Evolutionary conservation across 2,113 vertebrate genomes (phyloP).

Genomic region (Ailurus styani): DNA sequence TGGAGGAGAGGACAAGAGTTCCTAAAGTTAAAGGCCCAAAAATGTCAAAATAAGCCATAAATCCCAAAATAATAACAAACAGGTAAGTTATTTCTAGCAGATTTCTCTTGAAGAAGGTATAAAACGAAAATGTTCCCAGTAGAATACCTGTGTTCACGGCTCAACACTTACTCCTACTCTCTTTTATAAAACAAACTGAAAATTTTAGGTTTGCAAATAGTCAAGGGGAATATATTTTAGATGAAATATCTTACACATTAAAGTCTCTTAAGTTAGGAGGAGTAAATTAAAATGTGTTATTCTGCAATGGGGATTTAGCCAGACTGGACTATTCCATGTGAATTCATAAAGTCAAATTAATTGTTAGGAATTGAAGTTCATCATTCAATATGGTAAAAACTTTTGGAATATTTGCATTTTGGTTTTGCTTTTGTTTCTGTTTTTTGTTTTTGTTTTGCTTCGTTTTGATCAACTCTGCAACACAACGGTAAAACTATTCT

Average conservation of each 20-base stretch:
- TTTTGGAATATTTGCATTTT: neutral
- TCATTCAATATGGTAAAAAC: neutral
- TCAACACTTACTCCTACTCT: neutral
- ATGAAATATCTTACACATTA: neutral
- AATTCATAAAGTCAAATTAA: neutral
- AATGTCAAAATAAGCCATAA: neutral
- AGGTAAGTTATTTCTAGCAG: neutral
- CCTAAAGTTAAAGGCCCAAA: neutral
- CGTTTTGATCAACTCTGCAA: neutral
- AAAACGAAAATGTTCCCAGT: neutral
- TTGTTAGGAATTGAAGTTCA: neutral
- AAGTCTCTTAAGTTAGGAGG: neutral
- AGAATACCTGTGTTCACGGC: accelerated
- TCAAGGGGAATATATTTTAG: neutral
- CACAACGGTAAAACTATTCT: neutral
- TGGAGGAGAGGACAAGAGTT: neutral
- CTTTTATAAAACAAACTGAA: neutral
- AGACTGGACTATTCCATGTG: neutral
- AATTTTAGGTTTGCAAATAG: neutral
- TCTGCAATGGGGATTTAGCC: neutral
- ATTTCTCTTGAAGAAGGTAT: neutral
- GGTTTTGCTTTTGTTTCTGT: neutral
- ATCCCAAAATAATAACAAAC: neutral
- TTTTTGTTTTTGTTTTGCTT: neutral
- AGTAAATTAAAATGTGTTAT: neutral